Evolutionary conservation across 2,113 vertebrate genomes (phyloP).

Genomic region (Rallus limicola): DNA sequence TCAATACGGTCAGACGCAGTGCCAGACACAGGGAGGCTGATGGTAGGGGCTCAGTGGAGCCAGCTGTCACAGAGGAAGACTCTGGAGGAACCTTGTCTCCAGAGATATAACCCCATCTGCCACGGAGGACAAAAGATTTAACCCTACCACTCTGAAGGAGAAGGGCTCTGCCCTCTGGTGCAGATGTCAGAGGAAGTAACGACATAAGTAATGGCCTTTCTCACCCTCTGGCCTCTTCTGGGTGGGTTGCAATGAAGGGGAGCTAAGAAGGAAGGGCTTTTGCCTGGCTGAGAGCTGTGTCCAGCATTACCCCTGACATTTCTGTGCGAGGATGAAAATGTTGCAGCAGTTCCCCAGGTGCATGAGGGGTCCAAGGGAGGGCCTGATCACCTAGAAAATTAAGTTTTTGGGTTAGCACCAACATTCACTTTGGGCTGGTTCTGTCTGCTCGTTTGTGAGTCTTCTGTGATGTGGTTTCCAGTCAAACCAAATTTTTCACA

Average conservation of each 20-base stretch:
- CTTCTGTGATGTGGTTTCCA: background rate
- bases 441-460: background rate
- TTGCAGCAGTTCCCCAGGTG: accelerated
- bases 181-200: background rate
- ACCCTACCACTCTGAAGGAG: background rate
- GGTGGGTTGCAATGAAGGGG: background rate
- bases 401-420: background rate
- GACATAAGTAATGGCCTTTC: background rate
- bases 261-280: background rate
- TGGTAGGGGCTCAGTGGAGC: background rate
- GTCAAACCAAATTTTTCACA: background rate
- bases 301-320: background rate
- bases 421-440: accelerated
- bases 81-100: background rate
- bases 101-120: background rate
- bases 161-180: background rate
- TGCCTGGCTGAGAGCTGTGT: background rate
- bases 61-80: background rate
- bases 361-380: background rate
- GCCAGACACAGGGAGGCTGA: background rate
- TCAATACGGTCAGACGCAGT: background rate
- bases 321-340: background rate
- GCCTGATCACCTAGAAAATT: accelerated
- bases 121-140: background rate
- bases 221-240: background rate